Conservation (phyloP, 2,113 vertebrate species). For the Trematomus loennbergii region DNA sequence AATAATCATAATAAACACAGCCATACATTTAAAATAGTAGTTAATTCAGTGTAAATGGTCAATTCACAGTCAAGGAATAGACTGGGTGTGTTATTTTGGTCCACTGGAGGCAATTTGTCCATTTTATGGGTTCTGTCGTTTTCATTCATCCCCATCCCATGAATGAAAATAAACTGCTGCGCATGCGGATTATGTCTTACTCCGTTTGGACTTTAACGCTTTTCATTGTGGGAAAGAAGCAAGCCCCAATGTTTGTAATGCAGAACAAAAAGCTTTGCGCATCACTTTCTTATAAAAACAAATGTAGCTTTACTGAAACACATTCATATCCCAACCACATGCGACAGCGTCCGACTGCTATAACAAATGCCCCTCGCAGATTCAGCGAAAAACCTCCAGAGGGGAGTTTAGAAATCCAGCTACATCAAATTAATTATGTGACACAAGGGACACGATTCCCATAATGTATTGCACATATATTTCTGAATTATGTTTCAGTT, state of each 20-base stretch:
- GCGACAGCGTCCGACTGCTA: conserved; percentile 55
- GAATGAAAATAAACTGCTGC: conserved; percentile 51
- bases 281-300: background rate
- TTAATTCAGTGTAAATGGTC: background rate
- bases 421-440: background rate
- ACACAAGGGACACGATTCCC: fast-evolving
- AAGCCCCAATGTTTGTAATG: background rate
- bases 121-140: conserved; percentile 21
- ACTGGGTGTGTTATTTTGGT: background rate
- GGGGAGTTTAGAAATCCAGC: conserved; percentile 44
- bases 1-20: background rate
- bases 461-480: background rate
- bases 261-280: background rate
- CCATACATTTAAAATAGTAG: background rate
- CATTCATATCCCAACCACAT: conserved; percentile 59
- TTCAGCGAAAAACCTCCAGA: conserved; percentile 17
- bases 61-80: background rate
- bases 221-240: background rate
- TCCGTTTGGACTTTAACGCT: background rate
- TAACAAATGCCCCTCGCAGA: conserved; percentile 68
- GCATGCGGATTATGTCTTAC: background rate
- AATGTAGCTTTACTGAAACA: conserved; percentile 18
- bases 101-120: background rate
- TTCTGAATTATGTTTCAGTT: fast-evolving
- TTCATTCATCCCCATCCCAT: conserved; percentile 52